phyloP scores from a whole-genome alignment of 2,888 invertebrate genomes.

The Chromoteleia sp. region DNA sequence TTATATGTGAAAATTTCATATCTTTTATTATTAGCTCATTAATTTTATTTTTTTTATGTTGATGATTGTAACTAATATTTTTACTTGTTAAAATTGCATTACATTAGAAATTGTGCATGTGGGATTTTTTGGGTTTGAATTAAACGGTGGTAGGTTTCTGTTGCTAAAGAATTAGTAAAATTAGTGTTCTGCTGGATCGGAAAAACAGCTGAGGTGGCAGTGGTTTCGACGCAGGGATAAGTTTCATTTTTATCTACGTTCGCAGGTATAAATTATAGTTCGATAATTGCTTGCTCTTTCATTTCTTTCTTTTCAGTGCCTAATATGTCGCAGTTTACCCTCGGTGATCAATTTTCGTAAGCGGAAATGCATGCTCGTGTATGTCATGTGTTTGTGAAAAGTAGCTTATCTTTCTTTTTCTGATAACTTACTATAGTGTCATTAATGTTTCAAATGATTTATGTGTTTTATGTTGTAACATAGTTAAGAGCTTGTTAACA shows the following conservation, averaged over 20 bases:
- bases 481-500: no score
- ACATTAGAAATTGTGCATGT: constrained; percentile 20
- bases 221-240: constrained; percentile 80
- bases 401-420: background rate
- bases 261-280: constrained; percentile 76
- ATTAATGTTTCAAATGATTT: no score
- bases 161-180: constrained; percentile 60
- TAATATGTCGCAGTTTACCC: constrained; percentile 72
- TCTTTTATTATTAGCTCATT: no score
- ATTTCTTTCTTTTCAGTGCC: constrained; percentile 69
- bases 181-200: constrained; percentile 77
- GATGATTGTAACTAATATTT: background rate
- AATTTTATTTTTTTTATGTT: constrained; percentile 1
- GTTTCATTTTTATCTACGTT: constrained; percentile 79
- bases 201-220: constrained; percentile 78
- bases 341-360: constrained; percentile 34
- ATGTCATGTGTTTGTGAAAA: no score
- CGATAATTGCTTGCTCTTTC: constrained; percentile 14
- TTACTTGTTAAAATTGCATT: background rate
- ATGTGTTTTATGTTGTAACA: no score
- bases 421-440: no score
- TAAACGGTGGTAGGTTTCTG: constrained; percentile 65
- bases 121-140: constrained; percentile 52
- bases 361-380: constrained; percentile 15
- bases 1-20: no score